Conservation (phyloP, 2,888 invertebrate species). For the Chymomyza procnemis region DNA sequence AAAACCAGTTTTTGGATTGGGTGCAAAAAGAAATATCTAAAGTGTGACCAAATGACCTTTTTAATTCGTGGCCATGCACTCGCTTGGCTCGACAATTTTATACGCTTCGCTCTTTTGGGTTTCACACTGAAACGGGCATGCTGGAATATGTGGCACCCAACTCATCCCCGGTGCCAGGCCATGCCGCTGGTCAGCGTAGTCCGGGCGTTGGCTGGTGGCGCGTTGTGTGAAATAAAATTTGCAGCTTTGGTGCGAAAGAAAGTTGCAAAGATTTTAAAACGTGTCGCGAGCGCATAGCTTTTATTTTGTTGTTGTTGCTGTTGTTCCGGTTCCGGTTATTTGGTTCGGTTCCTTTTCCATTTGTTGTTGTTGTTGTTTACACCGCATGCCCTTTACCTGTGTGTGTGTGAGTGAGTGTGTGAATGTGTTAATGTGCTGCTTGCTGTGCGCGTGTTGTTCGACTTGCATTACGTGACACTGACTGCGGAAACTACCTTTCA, state of each 20-base stretch:
- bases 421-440: constrained; percentile 60
- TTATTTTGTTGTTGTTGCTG: constrained; percentile 18
- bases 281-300: constrained; percentile 25
- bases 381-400: constrained; percentile 56
- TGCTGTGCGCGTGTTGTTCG: background rate
- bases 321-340: constrained; percentile 43
- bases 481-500: background rate
- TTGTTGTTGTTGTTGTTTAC: constrained; percentile 10
- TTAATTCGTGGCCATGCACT: constrained; percentile 72
- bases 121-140: background rate
- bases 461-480: background rate
- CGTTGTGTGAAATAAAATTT: constrained; percentile 53
- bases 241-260: constrained; percentile 49
- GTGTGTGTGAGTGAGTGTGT: constrained; percentile 37
- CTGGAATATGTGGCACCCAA: background rate
- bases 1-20: too few species aligned
- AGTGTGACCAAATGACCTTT: constrained; percentile 72
- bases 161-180: background rate
- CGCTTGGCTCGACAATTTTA: constrained; percentile 65
- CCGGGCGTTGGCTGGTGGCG: background rate
- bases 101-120: background rate
- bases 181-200: background rate
- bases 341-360: constrained; percentile 6
- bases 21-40: constrained; percentile 36
- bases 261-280: constrained; percentile 51